phyloP scores from a whole-genome alignment of 1,140 invertebrate species.

The Ericerus pela region DNA sequence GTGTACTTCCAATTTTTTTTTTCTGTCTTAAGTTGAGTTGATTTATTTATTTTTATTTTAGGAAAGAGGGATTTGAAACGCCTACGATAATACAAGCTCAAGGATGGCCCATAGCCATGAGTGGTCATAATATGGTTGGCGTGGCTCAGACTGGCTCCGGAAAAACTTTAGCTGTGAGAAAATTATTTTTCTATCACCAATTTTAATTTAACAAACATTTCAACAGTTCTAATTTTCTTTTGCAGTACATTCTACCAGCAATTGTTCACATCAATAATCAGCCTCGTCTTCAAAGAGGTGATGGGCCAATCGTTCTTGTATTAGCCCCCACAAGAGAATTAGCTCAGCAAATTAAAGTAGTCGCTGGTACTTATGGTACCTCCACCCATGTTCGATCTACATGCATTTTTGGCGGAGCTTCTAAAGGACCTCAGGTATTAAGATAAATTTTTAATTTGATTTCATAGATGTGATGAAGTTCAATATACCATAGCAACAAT shows the following conservation, averaged over 20 bases:
- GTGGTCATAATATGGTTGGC: slow-evolving; percentile 65
- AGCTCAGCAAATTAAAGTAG: slow-evolving; percentile 70
- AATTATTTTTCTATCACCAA: neutral
- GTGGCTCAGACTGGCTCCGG: slow-evolving; percentile 49
- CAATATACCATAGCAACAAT: too few species aligned
- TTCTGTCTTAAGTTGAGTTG: neutral
- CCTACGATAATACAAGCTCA: slow-evolving; percentile 67
- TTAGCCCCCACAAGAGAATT: slow-evolving; percentile 69
- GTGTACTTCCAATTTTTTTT: neutral
- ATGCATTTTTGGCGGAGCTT: slow-evolving; percentile 82
- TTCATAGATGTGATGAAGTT: neutral
- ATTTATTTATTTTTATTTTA: slow-evolving; percentile 17
- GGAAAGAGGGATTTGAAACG: slow-evolving; percentile 45
- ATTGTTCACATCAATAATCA: slow-evolving; percentile 66
- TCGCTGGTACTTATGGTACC: slow-evolving; percentile 63
- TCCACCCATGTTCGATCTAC: slow-evolving; percentile 60
- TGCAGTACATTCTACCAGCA: slow-evolving; percentile 37
- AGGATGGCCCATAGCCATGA: slow-evolving; percentile 68
- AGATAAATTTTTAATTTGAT: neutral
- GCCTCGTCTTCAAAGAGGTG: slow-evolving; percentile 43
- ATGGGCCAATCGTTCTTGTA: slow-evolving; percentile 60
- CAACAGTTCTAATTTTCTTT: slow-evolving; percentile 34
- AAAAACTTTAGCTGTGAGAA: slow-evolving; percentile 38
- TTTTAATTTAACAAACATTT: slow-evolving; percentile 25
- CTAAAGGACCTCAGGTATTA: slow-evolving; percentile 42